These are phyloP conservation scores for Pseudochirops corinnae DNA, from an alignment of 2,797 vertebrate genomes.

Conservation along the genomic window DNA sequence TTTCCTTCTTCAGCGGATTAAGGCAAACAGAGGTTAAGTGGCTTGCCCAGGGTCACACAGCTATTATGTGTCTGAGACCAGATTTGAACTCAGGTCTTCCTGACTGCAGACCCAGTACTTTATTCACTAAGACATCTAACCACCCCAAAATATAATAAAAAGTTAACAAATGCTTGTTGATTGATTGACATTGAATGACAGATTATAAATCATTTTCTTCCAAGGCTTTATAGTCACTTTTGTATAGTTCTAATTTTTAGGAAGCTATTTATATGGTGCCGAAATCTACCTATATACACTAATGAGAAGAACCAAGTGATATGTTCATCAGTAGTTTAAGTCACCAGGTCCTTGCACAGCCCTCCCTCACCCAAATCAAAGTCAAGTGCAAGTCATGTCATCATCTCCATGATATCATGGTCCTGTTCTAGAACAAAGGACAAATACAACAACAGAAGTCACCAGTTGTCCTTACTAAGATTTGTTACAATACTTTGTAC, in stretches of 20 bases:
- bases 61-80: neutral
- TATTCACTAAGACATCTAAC: neutral
- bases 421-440: no score
- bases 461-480: neutral
- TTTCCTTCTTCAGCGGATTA: neutral
- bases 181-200: neutral
- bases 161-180: neutral
- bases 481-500: neutral
- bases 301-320: neutral
- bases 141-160: neutral
- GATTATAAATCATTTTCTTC: neutral
- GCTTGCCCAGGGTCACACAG: neutral
- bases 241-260: neutral
- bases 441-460: no score
- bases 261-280: neutral
- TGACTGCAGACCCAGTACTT: neutral
- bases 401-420: no score
- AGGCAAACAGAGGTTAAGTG: neutral
- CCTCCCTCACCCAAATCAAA: no score
- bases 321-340: neutral
- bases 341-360: neutral
- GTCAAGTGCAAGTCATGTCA: no score
- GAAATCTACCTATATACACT: neutral
- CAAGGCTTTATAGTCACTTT: neutral
- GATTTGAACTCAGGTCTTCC: neutral